Percentiles rank a stretch among this genome's conserved stretches.
phyloP scores from a whole-genome alignment of 2,888 invertebrate species.

The Drosophila histrio region DNA sequence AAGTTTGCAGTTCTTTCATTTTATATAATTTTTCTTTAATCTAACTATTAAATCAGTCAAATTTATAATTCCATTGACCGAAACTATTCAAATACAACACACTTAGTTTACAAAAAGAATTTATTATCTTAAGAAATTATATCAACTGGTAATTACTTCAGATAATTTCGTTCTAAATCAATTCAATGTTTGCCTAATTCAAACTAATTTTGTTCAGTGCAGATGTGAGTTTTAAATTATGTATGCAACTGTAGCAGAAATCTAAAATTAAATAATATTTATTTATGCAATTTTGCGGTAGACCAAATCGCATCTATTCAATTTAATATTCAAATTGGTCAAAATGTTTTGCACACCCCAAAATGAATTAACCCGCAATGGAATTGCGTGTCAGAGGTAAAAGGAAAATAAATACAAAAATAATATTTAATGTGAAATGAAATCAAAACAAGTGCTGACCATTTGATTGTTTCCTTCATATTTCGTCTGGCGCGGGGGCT shows the following conservation, averaged over 20 bases:
- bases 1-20: neutral
- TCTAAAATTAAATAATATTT: constrained; percentile 66
- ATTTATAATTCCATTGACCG: too few species aligned
- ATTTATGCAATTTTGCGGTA: constrained; percentile 70
- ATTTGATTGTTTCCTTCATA: constrained; percentile 7
- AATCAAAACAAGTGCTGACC: constrained; percentile 13
- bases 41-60: too few species aligned
- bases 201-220: constrained; percentile 6
- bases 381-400: neutral
- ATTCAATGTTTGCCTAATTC: too few species aligned
- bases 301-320: constrained; percentile 62
- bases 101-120: too few species aligned
- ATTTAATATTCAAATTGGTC: constrained; percentile 55
- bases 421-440: neutral
- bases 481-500: constrained; percentile 3
- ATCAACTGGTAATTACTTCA: too few species aligned
- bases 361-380: neutral
- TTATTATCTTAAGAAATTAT: too few species aligned
- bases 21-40: neutral
- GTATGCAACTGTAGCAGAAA: constrained; percentile 47
- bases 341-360: constrained; percentile 27
- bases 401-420: neutral
- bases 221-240: constrained; percentile 37
- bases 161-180: too few species aligned
- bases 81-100: too few species aligned